Evolutionary conservation across 30 jellyfish, hydroid and myxozoan species (phyloP), one percentile per base, ranked within the genome.

Genomic region (Phacellophora camtschatica): DNA sequence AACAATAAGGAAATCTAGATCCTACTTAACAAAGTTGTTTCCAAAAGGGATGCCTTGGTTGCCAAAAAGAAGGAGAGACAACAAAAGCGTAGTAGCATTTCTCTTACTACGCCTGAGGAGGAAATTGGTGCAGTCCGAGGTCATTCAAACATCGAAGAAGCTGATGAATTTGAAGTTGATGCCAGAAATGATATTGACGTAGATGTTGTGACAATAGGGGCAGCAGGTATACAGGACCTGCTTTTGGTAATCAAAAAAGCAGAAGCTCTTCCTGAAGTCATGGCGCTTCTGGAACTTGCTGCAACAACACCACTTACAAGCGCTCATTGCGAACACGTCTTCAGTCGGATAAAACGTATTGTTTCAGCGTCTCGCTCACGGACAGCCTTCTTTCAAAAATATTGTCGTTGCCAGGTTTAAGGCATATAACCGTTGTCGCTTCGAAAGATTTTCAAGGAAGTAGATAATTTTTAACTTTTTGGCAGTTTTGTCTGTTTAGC

Each of bases 171-270:
- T 29, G 64, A 74, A 31, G 35, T 74, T 29, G 67, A 75, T 15
- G 79, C 65, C 1, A 29, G 81, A 54, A 29, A 55, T 75, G 65
- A 19, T n/a, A 57, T 58, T 4, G 78, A 75, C 12, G 43, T 75
- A 3, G 88, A 75, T 54, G 88, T 22, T 58, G 67, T 75, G 80
- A 75, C 34, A 57, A 67, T 30, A 57, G 88, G 78, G 42, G 67
- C 66, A 54, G 88, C 88, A 27, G 30, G 80, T 56, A 57, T 31
- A 22, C 88, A 75, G 63, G 78, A 56, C 77, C 88, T 75, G 8
- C 81, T 75, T 28, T 54, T 57, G 66, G 67, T 75, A 80, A 75
- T 75, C 88, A 75, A 75, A 54, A 68, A 35, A 23, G 68, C 82
- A 37, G 41, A 74, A 36, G 42, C 81, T 30, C 64, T 49, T 51